phyloP scores from a whole-genome alignment of 1,140 invertebrate species.

The Trypoxylus dichotomus region DNA sequence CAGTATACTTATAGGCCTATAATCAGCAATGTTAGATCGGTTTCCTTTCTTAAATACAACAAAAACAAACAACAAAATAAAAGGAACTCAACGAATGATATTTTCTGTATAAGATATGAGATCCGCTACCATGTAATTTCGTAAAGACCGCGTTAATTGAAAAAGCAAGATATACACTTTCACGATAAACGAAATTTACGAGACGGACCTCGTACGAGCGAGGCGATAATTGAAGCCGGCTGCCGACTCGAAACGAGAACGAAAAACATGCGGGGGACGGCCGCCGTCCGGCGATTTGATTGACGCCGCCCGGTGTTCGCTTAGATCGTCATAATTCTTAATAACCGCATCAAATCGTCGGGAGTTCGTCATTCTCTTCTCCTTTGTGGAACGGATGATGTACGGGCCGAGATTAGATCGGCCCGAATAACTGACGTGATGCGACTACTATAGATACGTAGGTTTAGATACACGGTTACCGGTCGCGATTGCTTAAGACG shows the following conservation, averaged over 20 bases:
- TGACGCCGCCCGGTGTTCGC: neutral
- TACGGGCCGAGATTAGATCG: neutral
- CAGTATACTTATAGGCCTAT: too few relatives aligned
- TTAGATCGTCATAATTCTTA: conserved; percentile 7
- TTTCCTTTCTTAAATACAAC: too few relatives aligned
- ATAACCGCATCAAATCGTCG: conserved; percentile 1
- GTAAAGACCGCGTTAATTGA: too few relatives aligned
- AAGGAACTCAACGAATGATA: too few relatives aligned
- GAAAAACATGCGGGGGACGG: neutral
- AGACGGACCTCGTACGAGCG: neutral
- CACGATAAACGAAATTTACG: neutral
- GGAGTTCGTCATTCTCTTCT: neutral
- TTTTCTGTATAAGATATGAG: too few relatives aligned
- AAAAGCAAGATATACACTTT: too few relatives aligned
- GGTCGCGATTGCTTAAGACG: too few relatives aligned
- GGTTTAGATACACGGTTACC: neutral
- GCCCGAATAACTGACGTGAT: neutral
- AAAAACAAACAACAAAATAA: too few relatives aligned
- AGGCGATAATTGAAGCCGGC: neutral
- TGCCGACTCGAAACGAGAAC: neutral
- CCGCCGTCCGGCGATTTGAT: neutral
- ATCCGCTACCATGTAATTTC: too few relatives aligned
- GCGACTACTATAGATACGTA: neutral
- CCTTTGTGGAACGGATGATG: neutral
- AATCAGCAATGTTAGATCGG: too few relatives aligned